Base-by-base conservation (phyloP, 2,888 invertebrate genomes). In the Osmoderma eremita region DNA sequence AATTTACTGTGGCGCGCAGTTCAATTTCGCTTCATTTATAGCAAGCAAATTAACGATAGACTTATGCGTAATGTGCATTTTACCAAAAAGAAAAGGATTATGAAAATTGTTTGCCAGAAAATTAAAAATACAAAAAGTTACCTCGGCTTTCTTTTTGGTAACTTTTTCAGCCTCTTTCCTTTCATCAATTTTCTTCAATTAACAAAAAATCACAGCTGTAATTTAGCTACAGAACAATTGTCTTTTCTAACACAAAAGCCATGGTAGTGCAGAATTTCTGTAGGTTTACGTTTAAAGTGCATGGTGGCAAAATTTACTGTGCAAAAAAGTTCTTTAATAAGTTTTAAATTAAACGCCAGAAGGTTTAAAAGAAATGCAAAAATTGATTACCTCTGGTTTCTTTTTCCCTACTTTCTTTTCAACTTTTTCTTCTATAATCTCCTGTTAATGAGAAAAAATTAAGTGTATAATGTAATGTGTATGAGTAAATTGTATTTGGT, bases 361-460 rank as follows among this genome's bases (percentile, higher is more conserved):
- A 4, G 39, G 12, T 42, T 5, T 1, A 42, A 42, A 42, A 42
- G 3, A 42, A 15, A 42, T 1, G 13, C n/a, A 42, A 42, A 42
- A 42, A 42, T 3, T 42, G 13, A n/a, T 65, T 65, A 65, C 65
- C 65, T 65, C 65, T 10, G 56, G 56, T 49, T 56, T 65, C 63
- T 80, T 65, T 61, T 61, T 45, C 36, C 49, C 53, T 3, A 49
- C 15, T 39, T 49, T 63, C 63, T 56, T 48, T 48, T 45, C 36
- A 24, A 42, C 42, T 42, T 67, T 67, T 10, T 53, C 64, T 20
- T 69, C 70, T 24, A 68, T 70, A 62, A 68, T 61, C 63, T 72
- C 71, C 71, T 72, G 62, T 54, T 49, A 51, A 66, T 69, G 69
- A 65, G 10, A 30, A 5, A 66, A 63, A 61, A 56, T 20, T 36